Percentiles rank a stretch among this genome's conserved stretches.
phyloP scores from a whole-genome alignment of 2,888 invertebrate genomes.

The Deroplatys truncata region DNA sequence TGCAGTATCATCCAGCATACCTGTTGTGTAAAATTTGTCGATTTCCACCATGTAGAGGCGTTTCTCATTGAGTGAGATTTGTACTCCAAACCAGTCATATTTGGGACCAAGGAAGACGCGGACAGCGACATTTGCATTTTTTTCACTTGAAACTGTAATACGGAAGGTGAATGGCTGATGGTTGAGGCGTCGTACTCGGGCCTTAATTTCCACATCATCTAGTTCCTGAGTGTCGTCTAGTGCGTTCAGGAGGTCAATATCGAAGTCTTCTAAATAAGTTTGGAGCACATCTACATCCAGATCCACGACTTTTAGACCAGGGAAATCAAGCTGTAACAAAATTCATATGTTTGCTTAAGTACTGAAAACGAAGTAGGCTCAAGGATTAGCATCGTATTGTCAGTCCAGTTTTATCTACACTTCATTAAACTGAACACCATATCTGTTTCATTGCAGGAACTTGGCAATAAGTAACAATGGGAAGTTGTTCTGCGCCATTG shows the following conservation, averaged over 20 bases:
- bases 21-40: slow-evolving; percentile 32
- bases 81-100: slow-evolving; percentile 34
- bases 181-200: slow-evolving; percentile 35
- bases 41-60: slow-evolving; percentile 33
- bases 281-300: slow-evolving; percentile 32
- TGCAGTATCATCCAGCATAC: not conserved
- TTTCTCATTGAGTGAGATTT: slow-evolving; percentile 31
- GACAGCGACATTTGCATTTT: slow-evolving; percentile 32
- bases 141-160: slow-evolving; percentile 32
- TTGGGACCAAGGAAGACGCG: slow-evolving; percentile 36
- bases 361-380: not conserved
- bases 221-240: slow-evolving; percentile 32
- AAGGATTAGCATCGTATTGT: no score
- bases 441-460: not conserved
- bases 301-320: slow-evolving; percentile 30
- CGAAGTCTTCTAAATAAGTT: slow-evolving; percentile 36
- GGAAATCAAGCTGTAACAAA: slow-evolving; percentile 20
- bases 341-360: no score
- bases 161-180: slow-evolving; percentile 35
- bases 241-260: slow-evolving; percentile 33
- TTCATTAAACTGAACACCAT: not conserved
- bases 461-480: not conserved
- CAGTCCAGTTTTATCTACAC: no score
- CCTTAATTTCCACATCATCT: slow-evolving; percentile 41
- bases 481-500: no score